Evolutionary conservation across 2,113 vertebrate species (phyloP), one percentile per base, ranked within the genome.

Genomic region (Chaenogobius annularis): DNA sequence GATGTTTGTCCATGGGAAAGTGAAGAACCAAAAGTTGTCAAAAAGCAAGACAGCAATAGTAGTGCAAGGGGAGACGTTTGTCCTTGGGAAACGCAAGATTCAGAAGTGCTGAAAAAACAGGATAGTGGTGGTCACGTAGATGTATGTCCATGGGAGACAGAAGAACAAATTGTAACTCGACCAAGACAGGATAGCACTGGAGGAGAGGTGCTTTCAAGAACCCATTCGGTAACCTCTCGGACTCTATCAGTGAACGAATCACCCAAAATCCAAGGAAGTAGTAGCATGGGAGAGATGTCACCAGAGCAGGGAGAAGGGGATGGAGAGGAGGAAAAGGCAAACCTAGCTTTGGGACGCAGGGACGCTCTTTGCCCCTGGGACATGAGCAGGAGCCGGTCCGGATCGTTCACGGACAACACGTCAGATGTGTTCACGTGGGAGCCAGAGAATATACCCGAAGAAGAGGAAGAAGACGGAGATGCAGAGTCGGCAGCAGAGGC

Each of bases 401-500:
- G 87, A 15, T 88, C 86, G 1, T 86, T 89, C 48, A 76, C 84
- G n/a, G 91, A 93, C 68, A 91, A 84, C 56, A 47, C 59, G 23
- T 87, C 87, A 0, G 91, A 92, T 8, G 81, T 93, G 68, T 92
- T 93, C 44, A 91, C 92, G 5, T 93, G 92, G 92, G 92, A 94
- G 55, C 83, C 87, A 7, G 90, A 93, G 69, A 90, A 92, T 17
- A 92, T 92, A 58, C 91, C 88, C 15, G 92, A 94, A 40, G 93
- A 93, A 68, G 92, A 94, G 58, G 92, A 90, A 13, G 91, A 93
- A 46, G 91, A 93, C 8, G 90, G 88, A 1, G 90, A 94, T 78
- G 93, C 92, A 52, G 93, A 93, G 82, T 91, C 80, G 69, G 93
- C 91, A 7, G 93, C 93, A 10, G 93, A 94, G 70, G 93, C 91